These are phyloP conservation scores for Caradrina kadenii DNA, from an alignment of 2,888 invertebrate genomes.

Conservation along the genomic window DNA sequence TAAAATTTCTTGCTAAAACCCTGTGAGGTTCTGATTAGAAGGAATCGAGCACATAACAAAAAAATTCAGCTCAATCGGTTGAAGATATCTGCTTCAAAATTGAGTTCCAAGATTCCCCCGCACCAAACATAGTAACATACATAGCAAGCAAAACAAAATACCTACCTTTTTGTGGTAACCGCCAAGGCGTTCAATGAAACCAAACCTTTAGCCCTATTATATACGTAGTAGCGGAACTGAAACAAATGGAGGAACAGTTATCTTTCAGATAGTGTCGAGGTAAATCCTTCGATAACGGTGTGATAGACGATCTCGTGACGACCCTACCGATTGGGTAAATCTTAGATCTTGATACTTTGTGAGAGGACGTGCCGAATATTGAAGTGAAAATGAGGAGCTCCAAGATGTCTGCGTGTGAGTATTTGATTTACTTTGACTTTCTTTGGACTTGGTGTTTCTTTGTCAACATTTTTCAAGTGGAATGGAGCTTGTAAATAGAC, in stretches of 20 bases:
- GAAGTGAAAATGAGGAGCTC: conserved; percentile 55
- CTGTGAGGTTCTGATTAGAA: too few species aligned
- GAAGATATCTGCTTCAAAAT: too few species aligned
- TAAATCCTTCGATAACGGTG: conserved; percentile 51
- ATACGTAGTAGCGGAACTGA: conserved; percentile 38
- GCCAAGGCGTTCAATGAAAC: conserved; percentile 21
- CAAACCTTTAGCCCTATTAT: conserved; percentile 42
- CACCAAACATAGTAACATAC: too few species aligned
- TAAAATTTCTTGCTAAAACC: too few species aligned
- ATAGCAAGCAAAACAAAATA: too few species aligned
- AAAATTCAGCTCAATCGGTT: too few species aligned
- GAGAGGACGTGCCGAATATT: conserved; percentile 39
- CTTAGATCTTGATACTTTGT: conserved; percentile 41
- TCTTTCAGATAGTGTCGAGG: conserved; percentile 61
- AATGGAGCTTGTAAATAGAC: not conserved
- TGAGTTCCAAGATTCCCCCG: too few species aligned
- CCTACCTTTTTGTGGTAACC: too few species aligned
- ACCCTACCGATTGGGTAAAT: conserved; percentile 26
- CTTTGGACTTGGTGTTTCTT: not conserved
- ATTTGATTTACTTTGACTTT: not conserved
- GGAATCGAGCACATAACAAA: too few species aligned
- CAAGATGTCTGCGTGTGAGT: conserved; percentile 59
- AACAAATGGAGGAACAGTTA: conserved; percentile 52
- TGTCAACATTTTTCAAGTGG: too few species aligned
- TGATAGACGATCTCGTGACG: conserved; percentile 56